These are phyloP conservation scores for Phainopepla nitens DNA, from an alignment of 2,113 vertebrate species.

Conservation along the genomic window DNA sequence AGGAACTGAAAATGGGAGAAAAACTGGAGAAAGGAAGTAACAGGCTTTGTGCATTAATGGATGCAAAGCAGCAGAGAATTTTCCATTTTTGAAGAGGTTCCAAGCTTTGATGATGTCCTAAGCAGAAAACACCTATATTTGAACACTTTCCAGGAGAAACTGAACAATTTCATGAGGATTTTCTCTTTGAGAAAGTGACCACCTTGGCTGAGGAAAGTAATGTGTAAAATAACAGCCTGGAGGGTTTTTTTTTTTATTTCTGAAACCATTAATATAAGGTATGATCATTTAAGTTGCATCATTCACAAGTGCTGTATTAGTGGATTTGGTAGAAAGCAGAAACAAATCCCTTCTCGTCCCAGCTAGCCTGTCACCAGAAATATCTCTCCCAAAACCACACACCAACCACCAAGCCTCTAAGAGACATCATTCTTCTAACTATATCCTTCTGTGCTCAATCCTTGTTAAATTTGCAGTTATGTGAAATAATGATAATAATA, in stretches of 20 bases:
- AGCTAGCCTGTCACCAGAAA: neutral
- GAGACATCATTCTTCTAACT: neutral
- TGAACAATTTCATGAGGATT: neutral
- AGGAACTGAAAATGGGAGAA: neutral
- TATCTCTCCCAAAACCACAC: neutral
- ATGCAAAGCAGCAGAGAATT: neutral
- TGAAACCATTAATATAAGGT: neutral
- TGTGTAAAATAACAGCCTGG: neutral
- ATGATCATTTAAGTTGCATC: neutral
- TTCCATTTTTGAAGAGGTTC: neutral
- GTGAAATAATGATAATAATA: neutral
- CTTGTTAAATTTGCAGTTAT: neutral
- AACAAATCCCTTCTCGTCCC: neutral
- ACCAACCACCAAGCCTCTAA: neutral
- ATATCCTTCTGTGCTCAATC: neutral
- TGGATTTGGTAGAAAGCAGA: neutral
- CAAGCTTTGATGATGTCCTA: neutral
- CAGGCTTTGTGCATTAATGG: neutral
- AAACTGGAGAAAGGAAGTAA: neutral
- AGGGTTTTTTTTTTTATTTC: neutral
- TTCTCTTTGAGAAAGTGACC: neutral
- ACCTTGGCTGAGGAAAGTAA: fast-evolving
- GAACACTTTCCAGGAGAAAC: neutral
- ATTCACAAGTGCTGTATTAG: neutral
- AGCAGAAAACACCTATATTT: neutral